These are phyloP conservation scores for Cyrtodaria siliqua DNA, from an alignment of 2,888 invertebrate species.

Conservation along the genomic window DNA sequence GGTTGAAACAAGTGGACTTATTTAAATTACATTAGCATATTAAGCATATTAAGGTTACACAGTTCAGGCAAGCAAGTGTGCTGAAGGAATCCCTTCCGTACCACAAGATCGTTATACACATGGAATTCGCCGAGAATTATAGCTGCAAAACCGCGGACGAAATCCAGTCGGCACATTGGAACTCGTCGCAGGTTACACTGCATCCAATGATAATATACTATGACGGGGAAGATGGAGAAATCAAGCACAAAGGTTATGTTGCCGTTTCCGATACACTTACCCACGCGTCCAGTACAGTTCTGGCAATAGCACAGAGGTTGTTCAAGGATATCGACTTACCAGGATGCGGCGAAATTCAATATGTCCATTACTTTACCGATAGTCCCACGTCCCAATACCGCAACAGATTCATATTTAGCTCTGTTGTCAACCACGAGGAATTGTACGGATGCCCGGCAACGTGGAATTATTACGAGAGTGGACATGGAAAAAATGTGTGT, in stretches of 20 bases:
- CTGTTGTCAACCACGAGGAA: slow-evolving; percentile 40
- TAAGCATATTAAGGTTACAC: slow-evolving; percentile 28
- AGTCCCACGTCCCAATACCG: slow-evolving; percentile 54
- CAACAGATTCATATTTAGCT: slow-evolving; percentile 44
- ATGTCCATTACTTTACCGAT: slow-evolving; percentile 56
- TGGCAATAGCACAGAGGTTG: slow-evolving; percentile 29
- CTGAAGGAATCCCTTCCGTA: slow-evolving; percentile 38
- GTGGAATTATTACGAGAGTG: slow-evolving; percentile 57
- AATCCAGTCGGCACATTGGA: slow-evolving; percentile 31
- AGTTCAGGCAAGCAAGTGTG: slow-evolving; percentile 30
- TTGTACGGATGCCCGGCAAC: slow-evolving; percentile 36
- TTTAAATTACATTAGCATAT: slow-evolving; percentile 12
- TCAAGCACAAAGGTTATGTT: slow-evolving; percentile 40
- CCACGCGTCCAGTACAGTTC: slow-evolving; percentile 42
- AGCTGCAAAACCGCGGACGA: slow-evolving; percentile 49
- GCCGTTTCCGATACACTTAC: slow-evolving; percentile 33
- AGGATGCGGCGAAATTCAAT: slow-evolving; percentile 28
- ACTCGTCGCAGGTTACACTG: slow-evolving; percentile 10
- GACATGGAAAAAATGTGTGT: slow-evolving; percentile 50
- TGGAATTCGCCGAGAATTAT: slow-evolving; percentile 67
- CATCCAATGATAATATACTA: slow-evolving; percentile 44
- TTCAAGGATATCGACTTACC: slow-evolving; percentile 21
- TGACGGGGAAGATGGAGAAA: not conserved
- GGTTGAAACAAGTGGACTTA: slow-evolving; percentile 10
- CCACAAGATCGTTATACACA: slow-evolving; percentile 45